A percentile compares a stretch with the other conserved stretches of the same genome.
These are phyloP conservation scores for Dendrolimus punctatus DNA, from an alignment of 1,140 invertebrate genomes.

Conservation along the genomic window DNA sequence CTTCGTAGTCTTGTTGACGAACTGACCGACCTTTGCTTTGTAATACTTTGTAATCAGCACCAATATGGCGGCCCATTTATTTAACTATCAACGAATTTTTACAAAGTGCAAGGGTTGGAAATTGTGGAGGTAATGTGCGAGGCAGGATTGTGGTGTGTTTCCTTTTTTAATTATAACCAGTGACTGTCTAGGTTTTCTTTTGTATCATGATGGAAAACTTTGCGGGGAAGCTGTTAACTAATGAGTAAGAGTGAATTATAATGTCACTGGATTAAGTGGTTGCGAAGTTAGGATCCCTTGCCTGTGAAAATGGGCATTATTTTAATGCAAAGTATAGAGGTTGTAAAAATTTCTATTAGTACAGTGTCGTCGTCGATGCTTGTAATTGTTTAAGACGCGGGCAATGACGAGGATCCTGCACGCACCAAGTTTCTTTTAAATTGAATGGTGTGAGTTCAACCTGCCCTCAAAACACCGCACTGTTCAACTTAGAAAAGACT, in stretches of 20 bases:
- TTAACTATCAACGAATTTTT: slow-evolving; percentile 34
- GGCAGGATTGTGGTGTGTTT: slow-evolving; percentile 45
- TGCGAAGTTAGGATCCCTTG: slow-evolving; percentile 68
- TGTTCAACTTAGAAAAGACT: slow-evolving; percentile 71
- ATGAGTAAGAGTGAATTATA: slow-evolving; percentile 57
- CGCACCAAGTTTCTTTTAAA: slow-evolving; percentile 68
- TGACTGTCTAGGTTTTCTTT: slow-evolving; percentile 59
- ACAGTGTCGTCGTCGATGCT: slow-evolving; percentile 46
- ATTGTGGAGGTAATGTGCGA: slow-evolving; percentile 31
- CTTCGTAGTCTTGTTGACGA: slow-evolving; percentile 63
- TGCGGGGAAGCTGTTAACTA: slow-evolving; percentile 68
- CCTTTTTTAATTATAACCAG: slow-evolving; percentile 42
- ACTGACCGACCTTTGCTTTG: slow-evolving; percentile 64
- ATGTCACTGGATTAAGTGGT: slow-evolving; percentile 57
- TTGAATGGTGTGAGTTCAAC: slow-evolving; percentile 67
- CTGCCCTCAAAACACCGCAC: slow-evolving; percentile 56
- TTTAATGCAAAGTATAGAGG: slow-evolving; percentile 93
- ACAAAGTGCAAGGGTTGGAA: slow-evolving; percentile 62
- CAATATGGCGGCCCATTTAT: slow-evolving; percentile 24
- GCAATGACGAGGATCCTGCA: slow-evolving; percentile 45
- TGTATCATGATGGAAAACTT: slow-evolving; percentile 64
- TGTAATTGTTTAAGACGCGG: slow-evolving; percentile 8
- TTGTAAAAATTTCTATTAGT: slow-evolving; percentile 75
- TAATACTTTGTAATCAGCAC: slow-evolving; percentile 56
- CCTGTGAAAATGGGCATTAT: slow-evolving; percentile 85